These are phyloP conservation scores for Alviniconcha marisindica DNA, from an alignment of 1,140 invertebrate genomes.

Conservation along the genomic window DNA sequence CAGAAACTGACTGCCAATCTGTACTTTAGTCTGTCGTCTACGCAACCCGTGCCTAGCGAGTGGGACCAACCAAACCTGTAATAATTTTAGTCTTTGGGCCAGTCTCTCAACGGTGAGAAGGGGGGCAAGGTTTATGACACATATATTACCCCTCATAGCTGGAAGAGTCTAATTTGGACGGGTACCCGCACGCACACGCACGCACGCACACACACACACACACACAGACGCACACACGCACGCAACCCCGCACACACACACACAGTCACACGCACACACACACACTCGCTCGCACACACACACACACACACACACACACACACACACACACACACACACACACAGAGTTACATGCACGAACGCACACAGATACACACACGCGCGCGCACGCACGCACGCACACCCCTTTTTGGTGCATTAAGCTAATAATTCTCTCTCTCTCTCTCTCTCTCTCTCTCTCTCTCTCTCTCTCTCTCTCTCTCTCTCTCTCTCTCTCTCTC, in stretches of 20 bases:
- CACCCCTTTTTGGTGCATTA: neutral
- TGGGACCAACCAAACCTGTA: no score
- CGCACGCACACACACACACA: slow-evolving; percentile 35
- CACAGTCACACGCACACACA: slow-evolving; percentile 38
- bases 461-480: neutral
- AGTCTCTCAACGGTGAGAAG: no score
- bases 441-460: neutral
- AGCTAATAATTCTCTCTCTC: neutral
- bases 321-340: slow-evolving; percentile 1
- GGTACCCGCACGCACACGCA: slow-evolving; percentile 3
- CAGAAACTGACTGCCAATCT: neutral
- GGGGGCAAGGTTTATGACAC: no score
- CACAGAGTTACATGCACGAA: neutral
- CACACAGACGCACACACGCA: slow-evolving; percentile 29
- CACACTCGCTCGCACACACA: slow-evolving; percentile 15
- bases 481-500: slow-evolving; percentile 16
- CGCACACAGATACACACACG: neutral
- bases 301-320: neutral
- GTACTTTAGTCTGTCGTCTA: no score
- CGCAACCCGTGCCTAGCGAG: no score
- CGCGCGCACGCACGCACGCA: neutral
- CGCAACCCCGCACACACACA: slow-evolving; percentile 7
- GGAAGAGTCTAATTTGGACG: neutral
- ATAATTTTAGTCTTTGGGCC: no score
- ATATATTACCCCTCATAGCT: no score